phyloP scores from a whole-genome alignment of 2,888 invertebrate species.

The Phorcus lineatus region DNA sequence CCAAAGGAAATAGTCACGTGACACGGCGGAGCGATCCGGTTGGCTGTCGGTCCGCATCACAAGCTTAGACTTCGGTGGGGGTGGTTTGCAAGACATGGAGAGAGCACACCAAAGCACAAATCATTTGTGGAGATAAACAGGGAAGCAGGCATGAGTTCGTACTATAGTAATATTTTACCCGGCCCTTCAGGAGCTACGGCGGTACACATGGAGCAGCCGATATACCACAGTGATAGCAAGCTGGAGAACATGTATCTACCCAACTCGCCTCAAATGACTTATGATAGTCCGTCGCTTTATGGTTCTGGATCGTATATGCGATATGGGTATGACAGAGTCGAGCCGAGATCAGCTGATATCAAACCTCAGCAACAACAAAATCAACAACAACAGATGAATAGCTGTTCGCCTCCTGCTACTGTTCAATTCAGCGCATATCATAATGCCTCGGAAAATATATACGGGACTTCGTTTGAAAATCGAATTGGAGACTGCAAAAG shows the following conservation, averaged over 20 bases:
- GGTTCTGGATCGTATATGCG: slow-evolving; percentile 26
- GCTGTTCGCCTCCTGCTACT: slow-evolving; percentile 35
- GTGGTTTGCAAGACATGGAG: slow-evolving; percentile 25
- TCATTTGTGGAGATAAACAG: slow-evolving; percentile 22
- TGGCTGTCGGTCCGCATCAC: slow-evolving; percentile 24
- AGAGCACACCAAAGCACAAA: slow-evolving; percentile 16
- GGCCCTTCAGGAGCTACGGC: slow-evolving; percentile 7
- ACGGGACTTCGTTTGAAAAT: slow-evolving; percentile 39
- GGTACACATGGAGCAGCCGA: slow-evolving; percentile 15
- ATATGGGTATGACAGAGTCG: slow-evolving; percentile 25
- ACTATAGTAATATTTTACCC: slow-evolving; percentile 34
- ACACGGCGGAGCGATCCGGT: neutral
- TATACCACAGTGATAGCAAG: slow-evolving; percentile 26
- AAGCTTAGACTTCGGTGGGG: slow-evolving; percentile 18
- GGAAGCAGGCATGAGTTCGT: slow-evolving; percentile 29
- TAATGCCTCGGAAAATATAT: slow-evolving; percentile 27
- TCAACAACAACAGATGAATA: slow-evolving; percentile 31
- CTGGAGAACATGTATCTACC: slow-evolving; percentile 30
- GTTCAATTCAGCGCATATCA: slow-evolving; percentile 40
- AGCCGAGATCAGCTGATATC: slow-evolving; percentile 16
- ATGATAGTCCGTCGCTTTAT: slow-evolving; percentile 28
- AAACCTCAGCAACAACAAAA: slow-evolving; percentile 28
- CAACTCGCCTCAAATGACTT: slow-evolving; percentile 28
- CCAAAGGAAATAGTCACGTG: slow-evolving; percentile 25
- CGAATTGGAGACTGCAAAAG: slow-evolving; percentile 40